phyloP scores from a whole-genome alignment of 2,888 invertebrate genomes.

The Gibbula magus region DNA sequence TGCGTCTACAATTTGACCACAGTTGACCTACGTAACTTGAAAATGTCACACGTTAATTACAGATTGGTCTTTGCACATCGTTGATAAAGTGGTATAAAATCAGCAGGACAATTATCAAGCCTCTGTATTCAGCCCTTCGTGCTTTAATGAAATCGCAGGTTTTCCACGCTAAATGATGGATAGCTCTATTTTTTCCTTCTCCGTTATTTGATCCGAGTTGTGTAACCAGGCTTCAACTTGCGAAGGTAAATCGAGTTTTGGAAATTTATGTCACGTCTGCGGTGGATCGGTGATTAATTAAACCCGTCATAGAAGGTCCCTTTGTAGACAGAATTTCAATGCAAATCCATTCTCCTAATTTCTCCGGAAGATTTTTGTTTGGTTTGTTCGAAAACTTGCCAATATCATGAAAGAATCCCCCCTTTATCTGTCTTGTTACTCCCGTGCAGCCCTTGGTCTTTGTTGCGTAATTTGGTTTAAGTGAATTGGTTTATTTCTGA shows the following conservation, averaged over 20 bases:
- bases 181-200: background rate
- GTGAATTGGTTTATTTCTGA: too few relatives aligned
- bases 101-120: background rate
- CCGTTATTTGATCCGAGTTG: background rate
- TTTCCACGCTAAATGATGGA: background rate
- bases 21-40: too few relatives aligned
- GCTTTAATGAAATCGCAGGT: constrained; percentile 5
- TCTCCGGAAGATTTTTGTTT: constrained; percentile 4
- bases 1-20: background rate
- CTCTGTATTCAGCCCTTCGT: background rate
- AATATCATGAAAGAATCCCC: background rate
- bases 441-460: too few relatives aligned
- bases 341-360: background rate
- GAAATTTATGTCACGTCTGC: constrained; percentile 15
- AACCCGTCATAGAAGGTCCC: background rate
- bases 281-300: background rate
- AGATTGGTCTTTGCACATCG: background rate
- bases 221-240: background rate
- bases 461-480: too few relatives aligned
- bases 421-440: background rate
- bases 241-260: constrained; percentile 2
- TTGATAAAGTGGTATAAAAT: background rate
- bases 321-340: background rate
- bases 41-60: background rate
- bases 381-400: constrained; percentile 1